These are phyloP conservation scores for Orthonevra nobilis DNA, from an alignment of 2,888 invertebrate species.

Conservation along the genomic window DNA sequence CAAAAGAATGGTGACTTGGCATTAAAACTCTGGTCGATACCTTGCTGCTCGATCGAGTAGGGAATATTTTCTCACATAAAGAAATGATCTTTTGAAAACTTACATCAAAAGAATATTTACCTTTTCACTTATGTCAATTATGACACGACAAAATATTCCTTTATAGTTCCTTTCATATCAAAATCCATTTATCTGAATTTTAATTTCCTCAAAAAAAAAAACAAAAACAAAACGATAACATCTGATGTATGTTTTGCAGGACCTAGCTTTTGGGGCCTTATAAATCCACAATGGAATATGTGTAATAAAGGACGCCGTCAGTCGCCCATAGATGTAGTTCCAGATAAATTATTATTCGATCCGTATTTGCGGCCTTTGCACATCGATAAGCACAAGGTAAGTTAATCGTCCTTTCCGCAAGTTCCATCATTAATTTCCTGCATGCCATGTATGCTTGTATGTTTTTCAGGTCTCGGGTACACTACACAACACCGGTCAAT, in stretches of 20 bases:
- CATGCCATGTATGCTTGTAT: too few species aligned
- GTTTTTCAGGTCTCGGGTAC: slow-evolving; percentile 95
- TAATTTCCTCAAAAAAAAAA: neutral
- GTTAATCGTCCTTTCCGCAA: slow-evolving; percentile 14
- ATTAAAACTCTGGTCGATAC: too few species aligned
- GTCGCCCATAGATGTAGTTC: slow-evolving; percentile 98
- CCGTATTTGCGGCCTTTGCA: slow-evolving; percentile 94
- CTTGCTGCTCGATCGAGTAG: too few species aligned
- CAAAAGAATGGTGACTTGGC: too few species aligned
- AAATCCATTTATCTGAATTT: neutral
- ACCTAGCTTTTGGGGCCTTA: slow-evolving; percentile 98
- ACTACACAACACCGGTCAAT: slow-evolving; percentile 96
- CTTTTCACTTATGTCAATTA: too few species aligned
- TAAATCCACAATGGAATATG: slow-evolving; percentile 99
- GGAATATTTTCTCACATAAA: too few species aligned
- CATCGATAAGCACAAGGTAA: slow-evolving; percentile 96
- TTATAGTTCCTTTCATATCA: too few species aligned
- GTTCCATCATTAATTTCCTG: slow-evolving; percentile 10
- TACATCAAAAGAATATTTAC: too few species aligned
- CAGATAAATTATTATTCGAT: slow-evolving; percentile 95
- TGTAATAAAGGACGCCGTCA: slow-evolving; percentile 97
- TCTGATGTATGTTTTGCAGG: too few species aligned
- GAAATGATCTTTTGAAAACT: too few species aligned
- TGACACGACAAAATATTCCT: too few species aligned
- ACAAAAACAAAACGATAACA: too few species aligned